Evolutionary conservation across 2,888 invertebrate genomes (phyloP), one percentile per base, ranked within the genome.

Genomic region (Mechanitis mazaeus): DNA sequence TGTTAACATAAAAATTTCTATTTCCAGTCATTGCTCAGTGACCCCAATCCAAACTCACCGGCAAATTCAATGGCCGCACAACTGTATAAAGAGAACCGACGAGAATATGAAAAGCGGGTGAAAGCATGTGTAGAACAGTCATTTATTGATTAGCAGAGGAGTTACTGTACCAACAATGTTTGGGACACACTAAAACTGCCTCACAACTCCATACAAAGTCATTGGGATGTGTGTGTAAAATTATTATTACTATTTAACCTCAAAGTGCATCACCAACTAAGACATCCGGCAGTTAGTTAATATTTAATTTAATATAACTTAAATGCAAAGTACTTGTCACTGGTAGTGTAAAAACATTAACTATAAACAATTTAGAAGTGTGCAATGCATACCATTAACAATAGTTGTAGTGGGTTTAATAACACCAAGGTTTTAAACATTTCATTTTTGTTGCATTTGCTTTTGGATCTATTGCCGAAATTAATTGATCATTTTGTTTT

Each of bases 71-170:
- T 98, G 94, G 99, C 99, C 80, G 99, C 99, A 74, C 98, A 99
- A 91, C 94, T 99, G 80, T 99, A 99, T 92, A 98, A 98, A 93
- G 98, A 99, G 91, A 99, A 99, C 89, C 94, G 98, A 79, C 94
- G 99, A 80, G 99, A 99, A 92, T 99, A 99, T 89, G 98, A 99
- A 92, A 99, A 99, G 92, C 94, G 98, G 92, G 99, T 99, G 82
- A 97, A 98, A 93, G 97, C 97, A 81, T 98, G 98, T 90, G 99
- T 99, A 84, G 99, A 99, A 93, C 98, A 98, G 91, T 98, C 98
- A 91, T 99, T 98, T 95, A 95, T 96, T 91, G 97, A 97, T 93
- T 97, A 96, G 93, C 86, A 81, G 78, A 77, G 77, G 68, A 73
- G 75, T 77, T 78, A 42, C 42, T 42, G 76, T 77, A 73, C 73